These are phyloP conservation scores for Girardia tigrina DNA, from an alignment of 2,888 invertebrate genomes.

Conservation along the genomic window DNA sequence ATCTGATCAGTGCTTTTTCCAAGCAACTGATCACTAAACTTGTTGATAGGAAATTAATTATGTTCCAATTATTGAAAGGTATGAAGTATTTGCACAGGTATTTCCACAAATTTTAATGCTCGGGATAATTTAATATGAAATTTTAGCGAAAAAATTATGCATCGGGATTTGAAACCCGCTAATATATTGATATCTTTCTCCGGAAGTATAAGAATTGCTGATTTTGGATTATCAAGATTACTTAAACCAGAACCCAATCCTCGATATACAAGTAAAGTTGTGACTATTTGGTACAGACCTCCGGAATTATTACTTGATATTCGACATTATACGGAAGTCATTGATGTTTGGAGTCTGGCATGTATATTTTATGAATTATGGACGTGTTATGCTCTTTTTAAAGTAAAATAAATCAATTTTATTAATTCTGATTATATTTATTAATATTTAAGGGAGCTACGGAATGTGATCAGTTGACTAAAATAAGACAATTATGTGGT, in stretches of 20 bases:
- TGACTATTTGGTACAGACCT: not conserved
- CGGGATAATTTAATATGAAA: not conserved
- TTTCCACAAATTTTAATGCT: not conserved
- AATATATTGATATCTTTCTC: not conserved
- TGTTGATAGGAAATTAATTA: not conserved
- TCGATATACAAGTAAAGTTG: not conserved
- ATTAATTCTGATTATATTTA: not conserved
- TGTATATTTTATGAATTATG: not conserved
- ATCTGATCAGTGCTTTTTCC: not conserved
- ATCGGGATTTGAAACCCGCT: not conserved
- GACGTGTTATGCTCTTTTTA: not conserved
- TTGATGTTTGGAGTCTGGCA: not conserved
- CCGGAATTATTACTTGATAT: not conserved
- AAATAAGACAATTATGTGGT: not conserved
- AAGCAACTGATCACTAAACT: not conserved
- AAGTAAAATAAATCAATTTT: not conserved
- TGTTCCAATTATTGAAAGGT: not conserved
- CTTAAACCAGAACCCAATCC: not conserved
- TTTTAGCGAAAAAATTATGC: not conserved
- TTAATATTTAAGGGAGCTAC: not conserved
- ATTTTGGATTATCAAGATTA: not conserved
- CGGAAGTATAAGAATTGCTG: not conserved
- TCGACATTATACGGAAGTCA: not conserved
- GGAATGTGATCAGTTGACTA: not conserved
- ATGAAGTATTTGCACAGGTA: not conserved